Conservation (phyloP, 2,797 vertebrate species). For the Protonibea diacanthus region DNA sequence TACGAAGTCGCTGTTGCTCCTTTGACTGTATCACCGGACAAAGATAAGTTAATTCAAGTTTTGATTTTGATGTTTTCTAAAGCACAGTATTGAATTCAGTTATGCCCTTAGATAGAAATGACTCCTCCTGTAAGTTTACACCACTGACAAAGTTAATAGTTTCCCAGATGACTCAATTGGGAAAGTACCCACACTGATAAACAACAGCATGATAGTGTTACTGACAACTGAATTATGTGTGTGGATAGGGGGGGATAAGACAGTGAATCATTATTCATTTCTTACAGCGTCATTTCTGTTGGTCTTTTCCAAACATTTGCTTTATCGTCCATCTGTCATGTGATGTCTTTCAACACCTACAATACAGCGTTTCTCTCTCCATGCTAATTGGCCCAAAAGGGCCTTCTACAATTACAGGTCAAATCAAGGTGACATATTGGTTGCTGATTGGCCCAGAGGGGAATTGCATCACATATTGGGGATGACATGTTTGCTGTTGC, state of each 20-base stretch:
- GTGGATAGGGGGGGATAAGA: not conserved
- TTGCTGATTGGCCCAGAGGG: slow-evolving; percentile 42
- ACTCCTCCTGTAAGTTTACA: slow-evolving; percentile 15
- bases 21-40: not conserved
- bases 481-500: slow-evolving; percentile 34
- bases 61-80: not conserved
- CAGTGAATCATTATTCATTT: slow-evolving; percentile 46
- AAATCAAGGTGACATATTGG: slow-evolving; percentile 30
- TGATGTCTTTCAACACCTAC: slow-evolving; percentile 1
- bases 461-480: slow-evolving; percentile 18
- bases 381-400: slow-evolving; percentile 3
- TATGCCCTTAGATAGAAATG: slow-evolving; percentile 1
- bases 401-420: slow-evolving; percentile 20
- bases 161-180: slow-evolving; percentile 34
- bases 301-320: slow-evolving; percentile 4
- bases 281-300: slow-evolving; percentile 21
- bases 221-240: slow-evolving; percentile 22
- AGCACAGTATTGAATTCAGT: not conserved
- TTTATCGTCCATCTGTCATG: slow-evolving; percentile 28
- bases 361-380: not conserved
- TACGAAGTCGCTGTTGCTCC: not conserved
- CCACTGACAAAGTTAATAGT: slow-evolving; percentile 15
- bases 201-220: slow-evolving; percentile 17
- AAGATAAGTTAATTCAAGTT: not conserved
- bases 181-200: slow-evolving; percentile 46